Evolutionary conservation across 2,113 vertebrate genomes (phyloP).

Genomic region (Equus przewalskii): DNA sequence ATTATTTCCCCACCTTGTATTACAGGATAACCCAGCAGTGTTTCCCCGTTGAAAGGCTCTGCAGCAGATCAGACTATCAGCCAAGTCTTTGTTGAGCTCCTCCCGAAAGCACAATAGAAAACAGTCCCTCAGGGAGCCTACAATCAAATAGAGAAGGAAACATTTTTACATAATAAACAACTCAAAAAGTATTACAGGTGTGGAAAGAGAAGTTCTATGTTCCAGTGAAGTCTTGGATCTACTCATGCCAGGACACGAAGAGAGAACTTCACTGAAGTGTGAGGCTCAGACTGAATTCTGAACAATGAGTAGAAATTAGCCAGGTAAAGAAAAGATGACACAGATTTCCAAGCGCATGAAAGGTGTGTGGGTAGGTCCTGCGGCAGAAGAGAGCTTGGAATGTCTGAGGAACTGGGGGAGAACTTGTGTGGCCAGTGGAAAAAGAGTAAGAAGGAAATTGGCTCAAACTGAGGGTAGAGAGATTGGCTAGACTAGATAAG

Average conservation of each 20-base stretch:
- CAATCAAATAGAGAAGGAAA: background rate
- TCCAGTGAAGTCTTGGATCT: too few species aligned
- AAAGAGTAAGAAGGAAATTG: background rate
- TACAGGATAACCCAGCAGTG: background rate
- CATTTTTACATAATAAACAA: background rate
- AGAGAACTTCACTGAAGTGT: background rate
- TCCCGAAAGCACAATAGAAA: background rate
- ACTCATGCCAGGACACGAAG: background rate
- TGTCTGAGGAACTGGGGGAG: background rate
- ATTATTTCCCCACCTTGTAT: background rate
- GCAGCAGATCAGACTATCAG: background rate
- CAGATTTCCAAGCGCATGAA: background rate
- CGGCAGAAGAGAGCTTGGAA: background rate
- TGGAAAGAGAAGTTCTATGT: background rate
- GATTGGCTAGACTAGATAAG: background rate
- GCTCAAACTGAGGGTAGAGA: background rate
- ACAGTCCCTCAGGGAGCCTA: background rate
- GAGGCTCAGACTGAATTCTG: background rate
- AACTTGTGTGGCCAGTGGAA: background rate
- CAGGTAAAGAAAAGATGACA: background rate
- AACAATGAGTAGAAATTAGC: background rate
- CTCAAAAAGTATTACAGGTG: background rate
- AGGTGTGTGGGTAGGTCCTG: background rate
- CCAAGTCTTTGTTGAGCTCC: background rate
- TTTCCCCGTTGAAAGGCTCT: background rate